These are phyloP conservation scores for Slavum lentiscoides DNA, from an alignment of 2,888 invertebrate genomes.

Conservation along the genomic window DNA sequence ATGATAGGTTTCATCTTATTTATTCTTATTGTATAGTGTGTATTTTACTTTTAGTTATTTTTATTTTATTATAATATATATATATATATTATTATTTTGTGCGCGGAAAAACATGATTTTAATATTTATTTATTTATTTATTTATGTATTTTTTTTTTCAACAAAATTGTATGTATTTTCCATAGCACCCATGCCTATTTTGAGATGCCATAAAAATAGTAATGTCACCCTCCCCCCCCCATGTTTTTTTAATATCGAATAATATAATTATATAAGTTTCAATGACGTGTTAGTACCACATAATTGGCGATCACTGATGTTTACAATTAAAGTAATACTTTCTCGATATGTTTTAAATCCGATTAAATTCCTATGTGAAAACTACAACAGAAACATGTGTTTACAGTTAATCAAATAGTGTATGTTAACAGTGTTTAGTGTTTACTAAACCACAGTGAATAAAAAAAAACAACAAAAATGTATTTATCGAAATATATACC, in stretches of 20 bases:
- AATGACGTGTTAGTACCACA: not conserved
- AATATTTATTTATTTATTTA: slow-evolving; percentile 31
- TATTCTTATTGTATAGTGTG: slow-evolving; percentile 53
- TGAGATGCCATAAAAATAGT: slow-evolving; percentile 49
- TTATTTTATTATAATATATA: slow-evolving; percentile 46
- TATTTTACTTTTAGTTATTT: slow-evolving; percentile 53
- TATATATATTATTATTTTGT: slow-evolving; percentile 44
- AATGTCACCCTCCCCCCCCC: not conserved
- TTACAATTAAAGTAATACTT: slow-evolving; percentile 1
- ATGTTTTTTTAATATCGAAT: slow-evolving; percentile 4
- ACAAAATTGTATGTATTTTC: slow-evolving; percentile 36
- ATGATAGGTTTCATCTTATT: slow-evolving; percentile 44
- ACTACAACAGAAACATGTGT: slow-evolving; percentile 23
- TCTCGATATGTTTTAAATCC: slow-evolving; percentile 25
- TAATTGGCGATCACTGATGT: not conserved
- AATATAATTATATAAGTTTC: slow-evolving; percentile 13
- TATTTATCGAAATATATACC: slow-evolving; percentile 38
- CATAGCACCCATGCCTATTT: slow-evolving; percentile 6
- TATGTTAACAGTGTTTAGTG: slow-evolving; percentile 20
- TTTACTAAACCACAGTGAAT: slow-evolving; percentile 2
- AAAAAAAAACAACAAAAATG: slow-evolving; percentile 34
- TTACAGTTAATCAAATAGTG: slow-evolving; percentile 31
- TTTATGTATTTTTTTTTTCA: slow-evolving; percentile 29
- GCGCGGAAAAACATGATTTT: slow-evolving; percentile 39
- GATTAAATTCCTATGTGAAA: slow-evolving; percentile 28